These are phyloP conservation scores for Cosmia pyralina DNA, from an alignment of 2,888 invertebrate genomes.

Conservation along the genomic window DNA sequence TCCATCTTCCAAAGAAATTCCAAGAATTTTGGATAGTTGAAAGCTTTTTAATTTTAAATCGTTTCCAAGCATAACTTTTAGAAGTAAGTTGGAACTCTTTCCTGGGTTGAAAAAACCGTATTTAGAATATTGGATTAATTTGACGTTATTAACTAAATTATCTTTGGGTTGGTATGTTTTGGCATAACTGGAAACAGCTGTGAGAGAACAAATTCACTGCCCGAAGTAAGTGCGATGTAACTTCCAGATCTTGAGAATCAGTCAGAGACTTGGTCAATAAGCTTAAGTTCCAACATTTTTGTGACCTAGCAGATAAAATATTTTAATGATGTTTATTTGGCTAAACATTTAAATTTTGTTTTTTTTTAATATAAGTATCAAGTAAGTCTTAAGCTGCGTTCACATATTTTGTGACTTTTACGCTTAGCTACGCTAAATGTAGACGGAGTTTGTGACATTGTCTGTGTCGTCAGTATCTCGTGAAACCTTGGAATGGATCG, in stretches of 20 bases:
- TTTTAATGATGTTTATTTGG: not conserved
- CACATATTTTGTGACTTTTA: not conserved
- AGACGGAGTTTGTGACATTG: not conserved
- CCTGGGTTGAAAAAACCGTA: too few relatives aligned
- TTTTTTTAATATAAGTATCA: not conserved
- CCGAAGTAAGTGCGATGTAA: not conserved
- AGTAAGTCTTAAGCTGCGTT: not conserved
- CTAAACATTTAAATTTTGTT: not conserved
- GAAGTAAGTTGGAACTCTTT: not conserved
- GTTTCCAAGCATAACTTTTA: not conserved
- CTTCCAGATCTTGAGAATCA: not conserved
- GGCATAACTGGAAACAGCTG: not conserved
- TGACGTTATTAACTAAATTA: not conserved
- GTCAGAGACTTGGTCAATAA: not conserved
- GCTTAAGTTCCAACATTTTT: not conserved
- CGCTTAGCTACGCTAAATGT: not conserved
- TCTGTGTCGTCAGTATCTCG: not conserved
- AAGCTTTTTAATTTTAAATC: not conserved
- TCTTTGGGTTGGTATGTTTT: constrained; percentile 10
- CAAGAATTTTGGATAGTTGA: not conserved
- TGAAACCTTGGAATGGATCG: too few relatives aligned
- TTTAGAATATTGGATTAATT: not conserved
- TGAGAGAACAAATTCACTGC: constrained; percentile 31
- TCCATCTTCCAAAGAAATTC: not conserved
- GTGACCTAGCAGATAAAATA: not conserved